Percentiles rank a stretch among this genome's conserved stretches.
Conservation (phyloP, 2,888 invertebrate species). For the Ashinkailepas kermadecensis region DNA sequence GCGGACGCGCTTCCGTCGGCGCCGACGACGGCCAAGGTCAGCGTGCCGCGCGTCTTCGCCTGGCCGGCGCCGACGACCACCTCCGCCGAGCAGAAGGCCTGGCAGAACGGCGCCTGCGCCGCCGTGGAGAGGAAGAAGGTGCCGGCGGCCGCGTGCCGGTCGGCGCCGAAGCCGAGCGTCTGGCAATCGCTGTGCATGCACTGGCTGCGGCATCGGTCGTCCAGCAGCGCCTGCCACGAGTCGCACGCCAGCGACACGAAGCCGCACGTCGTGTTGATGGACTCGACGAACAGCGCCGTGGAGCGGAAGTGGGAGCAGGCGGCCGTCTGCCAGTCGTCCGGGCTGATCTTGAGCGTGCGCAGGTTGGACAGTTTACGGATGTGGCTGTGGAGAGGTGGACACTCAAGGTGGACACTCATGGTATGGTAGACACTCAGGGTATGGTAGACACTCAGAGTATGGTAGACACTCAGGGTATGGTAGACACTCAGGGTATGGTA, state of each 20-base stretch:
- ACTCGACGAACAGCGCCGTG: slow-evolving; percentile 31
- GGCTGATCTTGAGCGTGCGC: not conserved
- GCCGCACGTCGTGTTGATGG: slow-evolving; percentile 31
- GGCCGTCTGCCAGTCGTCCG: not conserved
- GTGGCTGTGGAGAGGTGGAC: not conserved
- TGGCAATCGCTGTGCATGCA: not conserved
- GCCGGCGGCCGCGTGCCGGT: not conserved
- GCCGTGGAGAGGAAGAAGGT: not conserved
- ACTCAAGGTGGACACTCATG: too few species aligned
- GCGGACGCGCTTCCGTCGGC: not conserved
- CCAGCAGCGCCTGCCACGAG: slow-evolving; percentile 29
- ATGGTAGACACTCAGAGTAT: too few species aligned
- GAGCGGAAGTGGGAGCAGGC: slow-evolving; percentile 31
- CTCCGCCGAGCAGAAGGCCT: not conserved
- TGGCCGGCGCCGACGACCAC: not conserved
- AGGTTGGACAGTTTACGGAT: not conserved
- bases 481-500: too few species aligned
- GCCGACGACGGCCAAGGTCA: not conserved
- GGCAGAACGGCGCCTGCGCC: not conserved
- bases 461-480: too few species aligned
- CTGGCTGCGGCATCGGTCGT: not conserved
- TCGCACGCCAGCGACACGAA: slow-evolving; percentile 29
- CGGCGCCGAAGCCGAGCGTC: not conserved
- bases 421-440: too few species aligned
- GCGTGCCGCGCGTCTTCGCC: not conserved